Evolutionary conservation across 2,113 vertebrate species (phyloP), one percentile per base, ranked within the genome.

Genomic region (Corythoichthys intestinalis): DNA sequence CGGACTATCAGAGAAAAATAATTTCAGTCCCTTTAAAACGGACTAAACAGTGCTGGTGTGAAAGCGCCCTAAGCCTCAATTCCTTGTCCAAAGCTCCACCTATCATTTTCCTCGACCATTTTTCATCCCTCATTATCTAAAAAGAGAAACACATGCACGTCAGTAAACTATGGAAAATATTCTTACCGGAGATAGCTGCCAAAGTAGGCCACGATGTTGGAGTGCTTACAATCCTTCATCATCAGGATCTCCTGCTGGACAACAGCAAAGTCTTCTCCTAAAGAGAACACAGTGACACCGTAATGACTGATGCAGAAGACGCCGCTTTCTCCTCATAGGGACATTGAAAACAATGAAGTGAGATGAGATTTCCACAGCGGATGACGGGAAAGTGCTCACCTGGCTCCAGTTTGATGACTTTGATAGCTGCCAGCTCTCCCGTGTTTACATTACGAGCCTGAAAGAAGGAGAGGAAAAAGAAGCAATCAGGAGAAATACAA

Each of bases 171-270:
- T 34, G 11, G 9, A 47, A 65, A 53, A 64, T 62, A 58, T 56
- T 73, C 80, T 82, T 92, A 99, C 96, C 96, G 94, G 88, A 98
- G 95, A 93, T 99, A 99, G 92, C 97, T 99, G 89, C 97, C 97
- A 89, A 99, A 99, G 86, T 99, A 99, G 82, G 97, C 97, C 73
- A 99, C 97, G 2, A 99, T 98, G 89, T 99, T 99, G 74, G 94
- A 93, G 91, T 99, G 96, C 91, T 98, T 98, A 92, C 97, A 99
- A 89, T 99, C 97, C 90, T 99, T 98, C 97, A 99, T 99, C 97
- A 98, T 98, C 81, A 99, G 93, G 79, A 99, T 99, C 92, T 99
- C 97, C 90, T 98, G 97, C 93, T 99, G 97, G 77, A 99, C 96
- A 82, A 99, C 97, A 67, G 94, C 96, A 93, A 99, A 99, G 92